Conservation (phyloP, 2,797 vertebrate genomes). For the Cirrhinus molitorella region DNA sequence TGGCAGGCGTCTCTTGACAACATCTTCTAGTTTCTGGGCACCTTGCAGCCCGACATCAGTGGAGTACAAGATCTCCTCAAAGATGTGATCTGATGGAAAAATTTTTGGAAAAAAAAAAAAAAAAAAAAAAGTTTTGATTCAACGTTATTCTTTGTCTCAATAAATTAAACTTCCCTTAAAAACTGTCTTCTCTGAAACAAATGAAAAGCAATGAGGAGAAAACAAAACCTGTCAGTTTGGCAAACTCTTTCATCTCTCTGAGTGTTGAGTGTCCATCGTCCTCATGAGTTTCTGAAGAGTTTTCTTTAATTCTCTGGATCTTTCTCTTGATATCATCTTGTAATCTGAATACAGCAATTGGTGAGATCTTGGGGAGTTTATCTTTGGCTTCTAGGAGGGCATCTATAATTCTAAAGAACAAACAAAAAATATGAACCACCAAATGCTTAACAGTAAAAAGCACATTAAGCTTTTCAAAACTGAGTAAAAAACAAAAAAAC, state of each 20-base stretch:
- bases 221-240: too few species aligned
- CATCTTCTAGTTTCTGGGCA: not conserved
- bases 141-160: not conserved
- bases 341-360: rapidly evolving
- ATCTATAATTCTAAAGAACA: slow-evolving; percentile 21
- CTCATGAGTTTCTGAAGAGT: too few species aligned
- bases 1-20: slow-evolving; percentile 18
- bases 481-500: not conserved
- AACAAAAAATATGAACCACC: not conserved
- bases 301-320: too few species aligned
- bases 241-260: too few species aligned
- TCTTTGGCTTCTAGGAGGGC: not conserved
- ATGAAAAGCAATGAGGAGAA: too few species aligned
- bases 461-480: not conserved
- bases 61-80: slow-evolving; percentile 30
- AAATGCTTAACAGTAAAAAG: not conserved
- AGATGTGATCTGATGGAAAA: slow-evolving; percentile 17
- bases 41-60: not conserved
- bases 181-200: too few species aligned
- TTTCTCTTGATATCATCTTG: not conserved
- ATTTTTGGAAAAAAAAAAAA: too few species aligned
- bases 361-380: not conserved
- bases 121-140: too few species aligned
- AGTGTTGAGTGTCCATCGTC: too few species aligned
- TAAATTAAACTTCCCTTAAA: not conserved